Conservation (phyloP, 1,140 invertebrate genomes). For the Drosophila nasuta region DNA sequence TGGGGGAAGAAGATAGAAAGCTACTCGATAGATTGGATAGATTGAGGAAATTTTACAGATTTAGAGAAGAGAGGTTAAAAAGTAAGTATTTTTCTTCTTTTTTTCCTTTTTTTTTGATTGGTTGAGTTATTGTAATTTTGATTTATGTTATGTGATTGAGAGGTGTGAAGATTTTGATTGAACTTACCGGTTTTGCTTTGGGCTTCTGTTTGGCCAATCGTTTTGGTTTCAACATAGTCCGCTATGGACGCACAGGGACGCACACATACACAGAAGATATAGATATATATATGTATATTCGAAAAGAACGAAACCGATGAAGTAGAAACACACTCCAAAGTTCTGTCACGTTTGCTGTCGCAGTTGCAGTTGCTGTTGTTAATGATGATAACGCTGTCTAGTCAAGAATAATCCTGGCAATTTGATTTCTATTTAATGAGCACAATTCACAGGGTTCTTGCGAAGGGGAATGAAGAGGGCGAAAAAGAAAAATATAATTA, state of each 20-base stretch:
- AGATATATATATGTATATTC: slow-evolving; percentile 23
- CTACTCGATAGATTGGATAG: slow-evolving; percentile 25
- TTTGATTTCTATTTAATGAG: slow-evolving; percentile 32
- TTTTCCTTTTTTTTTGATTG: background rate
- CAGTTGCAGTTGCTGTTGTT: too few relatives aligned
- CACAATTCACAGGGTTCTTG: slow-evolving; percentile 22
- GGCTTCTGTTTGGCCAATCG: slow-evolving; percentile 83
- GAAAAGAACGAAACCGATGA: slow-evolving; percentile 29
- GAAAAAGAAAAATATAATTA: slow-evolving; percentile 28
- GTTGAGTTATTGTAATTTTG: slow-evolving; percentile 3
- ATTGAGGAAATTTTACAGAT: slow-evolving; percentile 5
- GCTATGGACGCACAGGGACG: slow-evolving; percentile 72
- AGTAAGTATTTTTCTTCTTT: slow-evolving; percentile 7
- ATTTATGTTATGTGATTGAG: background rate
- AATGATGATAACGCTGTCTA: slow-evolving; percentile 11
- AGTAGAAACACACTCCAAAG: background rate
- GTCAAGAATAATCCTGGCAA: slow-evolving; percentile 11
- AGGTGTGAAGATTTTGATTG: slow-evolving; percentile 26
- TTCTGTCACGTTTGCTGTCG: slow-evolving; percentile 5
- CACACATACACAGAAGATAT: slow-evolving; percentile 67
- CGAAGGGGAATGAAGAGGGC: background rate
- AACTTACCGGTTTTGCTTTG: slow-evolving; percentile 84
- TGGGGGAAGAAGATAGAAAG: slow-evolving; percentile 13
- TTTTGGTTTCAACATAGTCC: slow-evolving; percentile 85
- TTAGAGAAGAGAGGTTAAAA: slow-evolving; percentile 2